Percentiles rank a stretch among this genome's conserved stretches.
These are phyloP conservation scores for Papilio polytes DNA, from an alignment of 1,140 invertebrate species.

Conservation along the genomic window DNA sequence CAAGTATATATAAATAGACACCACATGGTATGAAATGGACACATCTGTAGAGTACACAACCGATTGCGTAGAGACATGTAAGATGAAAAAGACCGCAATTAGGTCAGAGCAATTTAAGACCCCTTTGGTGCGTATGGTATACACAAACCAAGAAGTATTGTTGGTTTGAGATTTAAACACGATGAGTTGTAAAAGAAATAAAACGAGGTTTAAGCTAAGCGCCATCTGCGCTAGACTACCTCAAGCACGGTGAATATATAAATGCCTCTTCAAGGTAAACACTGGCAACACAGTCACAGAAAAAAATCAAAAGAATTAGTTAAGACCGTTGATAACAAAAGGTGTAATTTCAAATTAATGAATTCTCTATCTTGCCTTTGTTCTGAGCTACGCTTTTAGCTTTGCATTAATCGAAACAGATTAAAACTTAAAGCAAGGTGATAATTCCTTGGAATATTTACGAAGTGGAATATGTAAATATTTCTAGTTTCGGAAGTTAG, in stretches of 20 bases:
- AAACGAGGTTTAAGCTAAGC: too few relatives aligned
- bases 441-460: neutral
- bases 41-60: neutral
- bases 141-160: neutral
- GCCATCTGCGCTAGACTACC: too few relatives aligned
- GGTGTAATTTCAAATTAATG: too few relatives aligned
- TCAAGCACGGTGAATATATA: too few relatives aligned
- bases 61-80: neutral
- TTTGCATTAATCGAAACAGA: neutral
- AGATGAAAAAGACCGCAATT: conserved; percentile 19
- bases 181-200: too few relatives aligned
- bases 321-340: too few relatives aligned
- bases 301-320: too few relatives aligned
- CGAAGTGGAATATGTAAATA: neutral
- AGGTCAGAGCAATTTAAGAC: conserved; percentile 15
- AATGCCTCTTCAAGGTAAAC: too few relatives aligned
- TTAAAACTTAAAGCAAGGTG: neutral
- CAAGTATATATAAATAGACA: neutral
- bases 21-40: neutral
- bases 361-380: neutral
- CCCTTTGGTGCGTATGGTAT: neutral
- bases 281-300: too few relatives aligned
- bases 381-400: neutral
- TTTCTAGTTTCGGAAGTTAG: conserved; percentile 13
- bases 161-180: too few relatives aligned